Evolutionary conservation across 2,113 vertebrate genomes (phyloP).

Genomic region (Struthidea cinerea): DNA sequence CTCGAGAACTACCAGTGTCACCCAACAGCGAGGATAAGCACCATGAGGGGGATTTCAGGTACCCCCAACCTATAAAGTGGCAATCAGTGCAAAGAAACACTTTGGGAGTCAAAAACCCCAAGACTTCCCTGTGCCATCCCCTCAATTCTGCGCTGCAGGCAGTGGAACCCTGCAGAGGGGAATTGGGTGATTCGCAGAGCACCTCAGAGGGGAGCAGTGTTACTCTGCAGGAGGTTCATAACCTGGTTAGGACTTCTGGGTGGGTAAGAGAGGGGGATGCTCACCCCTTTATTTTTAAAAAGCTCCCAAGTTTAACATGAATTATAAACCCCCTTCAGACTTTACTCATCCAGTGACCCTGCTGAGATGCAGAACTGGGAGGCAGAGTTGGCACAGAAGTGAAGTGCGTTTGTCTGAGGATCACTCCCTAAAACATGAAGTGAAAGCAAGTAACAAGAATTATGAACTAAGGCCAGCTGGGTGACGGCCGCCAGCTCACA

Average conservation of each 20-base stretch:
- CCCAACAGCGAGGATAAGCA: slow-evolving; percentile 70
- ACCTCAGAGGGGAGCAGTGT: not conserved
- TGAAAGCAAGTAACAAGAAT: not conserved
- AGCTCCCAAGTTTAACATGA: not conserved
- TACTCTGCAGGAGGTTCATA: not conserved
- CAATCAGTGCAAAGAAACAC: slow-evolving; percentile 73
- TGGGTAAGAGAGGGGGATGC: not conserved
- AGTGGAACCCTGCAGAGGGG: not conserved
- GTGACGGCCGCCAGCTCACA: not conserved
- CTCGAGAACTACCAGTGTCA: slow-evolving; percentile 28
- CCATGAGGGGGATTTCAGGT: slow-evolving; percentile 65
- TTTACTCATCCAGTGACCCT: accelerated
- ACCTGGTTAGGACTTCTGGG: not conserved
- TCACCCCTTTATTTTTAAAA: not conserved
- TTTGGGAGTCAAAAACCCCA: slow-evolving; percentile 32
- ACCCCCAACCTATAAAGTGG: slow-evolving; percentile 68
- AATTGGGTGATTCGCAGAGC: not conserved
- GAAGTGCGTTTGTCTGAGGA: not conserved
- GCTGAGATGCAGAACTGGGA: not conserved
- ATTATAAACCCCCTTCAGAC: not conserved
- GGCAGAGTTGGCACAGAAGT: not conserved
- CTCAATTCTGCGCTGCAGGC: not conserved
- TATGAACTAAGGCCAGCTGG: not conserved
- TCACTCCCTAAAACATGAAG: not conserved
- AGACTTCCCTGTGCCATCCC: not conserved